phyloP scores from a whole-genome alignment of 92 coral and sea anemone genomes.

The Muricea muricata region DNA sequence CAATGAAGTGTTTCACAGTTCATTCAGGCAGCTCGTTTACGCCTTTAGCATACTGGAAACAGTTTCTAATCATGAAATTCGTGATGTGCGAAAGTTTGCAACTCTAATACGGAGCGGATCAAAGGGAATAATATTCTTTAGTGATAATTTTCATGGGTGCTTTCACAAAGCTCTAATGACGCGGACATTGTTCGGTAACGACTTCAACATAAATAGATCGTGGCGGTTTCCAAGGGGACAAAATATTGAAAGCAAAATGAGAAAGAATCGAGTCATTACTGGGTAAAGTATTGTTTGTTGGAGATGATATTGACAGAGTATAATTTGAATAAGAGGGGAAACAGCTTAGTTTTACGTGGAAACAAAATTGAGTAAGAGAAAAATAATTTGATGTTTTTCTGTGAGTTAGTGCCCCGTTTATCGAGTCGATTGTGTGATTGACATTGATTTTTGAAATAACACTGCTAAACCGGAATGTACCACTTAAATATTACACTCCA shows the following conservation, averaged over 20 bases:
- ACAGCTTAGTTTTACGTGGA: too few relatives aligned
- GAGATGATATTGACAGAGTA: too few relatives aligned
- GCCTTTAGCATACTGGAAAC: neutral
- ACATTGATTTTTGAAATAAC: too few relatives aligned
- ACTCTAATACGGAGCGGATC: neutral
- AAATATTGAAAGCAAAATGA: neutral
- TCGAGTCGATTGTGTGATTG: too few relatives aligned
- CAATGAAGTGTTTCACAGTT: neutral
- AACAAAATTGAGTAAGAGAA: too few relatives aligned
- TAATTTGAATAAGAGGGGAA: too few relatives aligned
- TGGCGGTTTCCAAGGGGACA: neutral
- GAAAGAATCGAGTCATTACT: neutral
- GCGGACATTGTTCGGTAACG: slow-evolving; percentile 2
- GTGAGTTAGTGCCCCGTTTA: too few relatives aligned
- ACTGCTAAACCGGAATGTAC: too few relatives aligned
- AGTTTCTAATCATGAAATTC: neutral
- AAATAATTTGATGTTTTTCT: too few relatives aligned
- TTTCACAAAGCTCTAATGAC: slow-evolving; percentile 5
- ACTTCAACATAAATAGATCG: neutral
- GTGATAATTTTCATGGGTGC: neutral
- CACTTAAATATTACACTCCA: too few relatives aligned
- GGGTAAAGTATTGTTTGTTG: neutral
- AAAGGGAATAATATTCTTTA: neutral
- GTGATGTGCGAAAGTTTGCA: neutral
- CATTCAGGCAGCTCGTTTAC: neutral